Conservation (phyloP, 1,140 invertebrate species). For the Nasonia giraulti region DNA sequence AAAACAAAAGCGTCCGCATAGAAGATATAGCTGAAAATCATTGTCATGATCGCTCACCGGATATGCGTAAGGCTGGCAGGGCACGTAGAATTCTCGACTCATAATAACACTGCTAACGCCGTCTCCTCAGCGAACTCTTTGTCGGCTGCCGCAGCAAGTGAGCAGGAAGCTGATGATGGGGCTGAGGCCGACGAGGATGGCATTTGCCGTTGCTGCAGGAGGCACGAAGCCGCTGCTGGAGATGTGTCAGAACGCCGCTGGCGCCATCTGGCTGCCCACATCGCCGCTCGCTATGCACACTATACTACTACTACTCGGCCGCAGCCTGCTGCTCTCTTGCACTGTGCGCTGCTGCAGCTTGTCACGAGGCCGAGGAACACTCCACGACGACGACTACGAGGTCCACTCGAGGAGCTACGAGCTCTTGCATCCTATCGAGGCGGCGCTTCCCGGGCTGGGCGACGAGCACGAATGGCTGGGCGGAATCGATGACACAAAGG, state of each 20-base stretch:
- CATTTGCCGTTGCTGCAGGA: slow-evolving; percentile 12
- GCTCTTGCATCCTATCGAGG: background rate
- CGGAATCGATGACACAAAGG: slow-evolving; percentile 18
- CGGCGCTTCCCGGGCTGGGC: background rate
- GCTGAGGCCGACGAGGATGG: background rate
- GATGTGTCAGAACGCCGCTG: slow-evolving; percentile 68
- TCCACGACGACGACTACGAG: background rate
- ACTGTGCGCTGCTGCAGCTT: background rate
- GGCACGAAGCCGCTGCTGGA: slow-evolving; percentile 39
- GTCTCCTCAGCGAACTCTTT: background rate
- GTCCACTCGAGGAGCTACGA: background rate
- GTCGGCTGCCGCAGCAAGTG: background rate
- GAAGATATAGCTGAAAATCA: background rate
- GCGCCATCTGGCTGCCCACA: slow-evolving; percentile 66
- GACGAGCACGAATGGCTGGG: background rate
- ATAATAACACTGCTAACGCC: slow-evolving; percentile 59
- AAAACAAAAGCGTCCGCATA: background rate
- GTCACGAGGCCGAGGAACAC: slow-evolving; percentile 24
- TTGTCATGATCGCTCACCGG: slow-evolving; percentile 61
- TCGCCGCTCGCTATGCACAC: slow-evolving; percentile 41
- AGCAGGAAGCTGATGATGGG: background rate
- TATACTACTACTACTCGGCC: background rate
- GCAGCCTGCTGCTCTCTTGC: background rate
- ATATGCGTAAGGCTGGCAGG: slow-evolving; percentile 69
- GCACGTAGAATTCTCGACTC: slow-evolving; percentile 72